A percentile compares a stretch with the other conserved stretches of the same genome.
phyloP scores from a whole-genome alignment of 2,888 invertebrate species.

The Pammene aurita region DNA sequence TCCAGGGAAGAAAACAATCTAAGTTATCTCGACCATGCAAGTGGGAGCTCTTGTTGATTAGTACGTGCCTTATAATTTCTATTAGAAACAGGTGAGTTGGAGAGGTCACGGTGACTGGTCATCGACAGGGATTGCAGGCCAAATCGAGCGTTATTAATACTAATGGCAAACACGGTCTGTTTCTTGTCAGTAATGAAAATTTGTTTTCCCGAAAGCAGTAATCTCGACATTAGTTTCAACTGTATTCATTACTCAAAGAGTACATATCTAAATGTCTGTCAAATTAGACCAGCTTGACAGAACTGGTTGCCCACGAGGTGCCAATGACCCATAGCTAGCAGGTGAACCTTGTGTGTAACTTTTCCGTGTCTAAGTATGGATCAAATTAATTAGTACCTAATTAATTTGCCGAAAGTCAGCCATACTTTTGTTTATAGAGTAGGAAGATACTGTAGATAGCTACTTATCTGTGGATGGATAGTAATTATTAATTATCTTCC shows the following conservation, averaged over 20 bases:
- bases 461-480: no score
- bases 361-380: neutral
- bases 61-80: constrained; percentile 41
- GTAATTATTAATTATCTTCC: no score
- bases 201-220: constrained; percentile 47
- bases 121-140: constrained; percentile 46
- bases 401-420: no score
- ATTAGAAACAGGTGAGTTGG: constrained; percentile 40
- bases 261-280: no score
- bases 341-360: constrained; percentile 33
- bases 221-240: no score
- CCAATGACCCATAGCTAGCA: no score
- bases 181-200: constrained; percentile 51
- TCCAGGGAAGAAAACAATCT: constrained; percentile 54
- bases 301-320: no score
- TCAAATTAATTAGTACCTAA: no score
- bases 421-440: no score
- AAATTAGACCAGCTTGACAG: no score
- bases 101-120: constrained; percentile 46
- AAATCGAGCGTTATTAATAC: constrained; percentile 56
- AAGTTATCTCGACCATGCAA: constrained; percentile 46
- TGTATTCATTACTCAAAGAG: no score
- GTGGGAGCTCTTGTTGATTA: constrained; percentile 46
- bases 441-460: no score
- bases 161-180: constrained; percentile 50